Conservation (phyloP, 2,797 vertebrate species). For the Platyrinchus mystaceus region DNA sequence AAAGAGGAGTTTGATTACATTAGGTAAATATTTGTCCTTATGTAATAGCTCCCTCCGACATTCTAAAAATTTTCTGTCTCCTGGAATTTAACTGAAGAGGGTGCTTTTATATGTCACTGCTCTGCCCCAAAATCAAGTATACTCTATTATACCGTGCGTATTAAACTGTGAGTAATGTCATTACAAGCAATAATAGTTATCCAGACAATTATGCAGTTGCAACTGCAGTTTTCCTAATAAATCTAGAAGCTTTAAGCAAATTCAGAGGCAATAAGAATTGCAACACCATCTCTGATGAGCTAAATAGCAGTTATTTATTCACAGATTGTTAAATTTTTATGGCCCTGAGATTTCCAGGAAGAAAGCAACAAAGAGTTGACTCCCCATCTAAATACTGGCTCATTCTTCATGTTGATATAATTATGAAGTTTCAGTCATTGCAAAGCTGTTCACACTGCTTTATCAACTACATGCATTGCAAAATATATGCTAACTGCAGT, state of each 20-base stretch:
- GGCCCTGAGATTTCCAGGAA: conserved; percentile 40
- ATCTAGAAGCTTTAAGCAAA: conserved; percentile 5
- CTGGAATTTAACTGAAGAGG: conserved; percentile 55
- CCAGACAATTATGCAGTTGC: conserved; percentile 45
- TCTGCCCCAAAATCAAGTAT: conserved; percentile 41
- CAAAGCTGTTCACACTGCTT: conserved; percentile 56
- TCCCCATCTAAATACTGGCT: conserved; percentile 43
- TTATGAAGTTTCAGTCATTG: conserved; percentile 56
- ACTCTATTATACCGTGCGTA: background rate
- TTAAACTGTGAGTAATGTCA: conserved; percentile 41
- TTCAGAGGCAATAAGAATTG: background rate
- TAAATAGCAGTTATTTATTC: conserved; percentile 59
- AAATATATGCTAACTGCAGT: conserved; percentile 64
- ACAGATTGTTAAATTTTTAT: conserved; percentile 40
- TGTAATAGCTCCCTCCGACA: conserved; percentile 68
- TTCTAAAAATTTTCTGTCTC: conserved; percentile 64
- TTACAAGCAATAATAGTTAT: conserved; percentile 18
- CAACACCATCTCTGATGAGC: background rate
- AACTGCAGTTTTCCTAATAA: conserved; percentile 16
- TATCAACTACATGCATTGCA: conserved; percentile 35
- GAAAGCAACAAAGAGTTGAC: conserved; percentile 19
- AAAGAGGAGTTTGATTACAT: conserved; percentile 76
- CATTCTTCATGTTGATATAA: conserved; percentile 35
- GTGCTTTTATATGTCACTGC: conserved; percentile 27
- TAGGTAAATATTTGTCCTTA: conserved; percentile 78